phyloP scores from a whole-genome alignment of 2,113 vertebrate genomes.

The Trogon melanurus region DNA sequence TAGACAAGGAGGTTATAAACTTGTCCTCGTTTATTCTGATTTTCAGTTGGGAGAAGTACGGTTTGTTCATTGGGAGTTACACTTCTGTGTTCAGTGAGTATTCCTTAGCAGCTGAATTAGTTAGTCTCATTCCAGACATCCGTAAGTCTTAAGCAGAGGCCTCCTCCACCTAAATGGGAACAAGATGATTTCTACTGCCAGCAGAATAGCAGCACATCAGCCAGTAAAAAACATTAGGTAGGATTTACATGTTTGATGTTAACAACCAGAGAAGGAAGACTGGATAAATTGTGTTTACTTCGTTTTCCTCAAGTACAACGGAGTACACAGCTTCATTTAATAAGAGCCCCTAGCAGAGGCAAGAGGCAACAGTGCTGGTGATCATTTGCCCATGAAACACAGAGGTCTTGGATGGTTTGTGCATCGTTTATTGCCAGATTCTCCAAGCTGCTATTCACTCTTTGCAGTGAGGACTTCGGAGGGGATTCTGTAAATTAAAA shows the following conservation, averaged over 20 bases:
- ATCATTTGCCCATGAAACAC: neutral
- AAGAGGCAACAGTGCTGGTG: neutral
- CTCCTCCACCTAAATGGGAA: neutral
- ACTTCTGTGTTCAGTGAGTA: neutral
- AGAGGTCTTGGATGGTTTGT: accelerated
- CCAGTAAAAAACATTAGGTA: neutral
- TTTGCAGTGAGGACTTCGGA: neutral
- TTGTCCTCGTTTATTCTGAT: neutral
- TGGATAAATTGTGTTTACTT: neutral
- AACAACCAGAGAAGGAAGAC: neutral
- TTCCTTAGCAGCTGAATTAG: neutral
- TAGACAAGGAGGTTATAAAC: neutral
- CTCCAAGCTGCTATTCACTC: neutral
- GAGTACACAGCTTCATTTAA: neutral
- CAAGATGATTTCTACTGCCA: neutral
- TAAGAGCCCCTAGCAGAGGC: neutral
- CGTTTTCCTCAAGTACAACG: neutral
- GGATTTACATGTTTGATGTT: neutral
- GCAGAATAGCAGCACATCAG: neutral
- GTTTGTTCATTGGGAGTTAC: neutral
- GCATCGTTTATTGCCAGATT: neutral
- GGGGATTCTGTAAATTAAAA: neutral
- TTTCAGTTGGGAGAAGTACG: neutral
- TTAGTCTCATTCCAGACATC: neutral
- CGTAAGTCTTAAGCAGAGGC: neutral